Evolutionary conservation across 2,797 vertebrate species (phyloP).

Genomic region (Trachurus trachurus): DNA sequence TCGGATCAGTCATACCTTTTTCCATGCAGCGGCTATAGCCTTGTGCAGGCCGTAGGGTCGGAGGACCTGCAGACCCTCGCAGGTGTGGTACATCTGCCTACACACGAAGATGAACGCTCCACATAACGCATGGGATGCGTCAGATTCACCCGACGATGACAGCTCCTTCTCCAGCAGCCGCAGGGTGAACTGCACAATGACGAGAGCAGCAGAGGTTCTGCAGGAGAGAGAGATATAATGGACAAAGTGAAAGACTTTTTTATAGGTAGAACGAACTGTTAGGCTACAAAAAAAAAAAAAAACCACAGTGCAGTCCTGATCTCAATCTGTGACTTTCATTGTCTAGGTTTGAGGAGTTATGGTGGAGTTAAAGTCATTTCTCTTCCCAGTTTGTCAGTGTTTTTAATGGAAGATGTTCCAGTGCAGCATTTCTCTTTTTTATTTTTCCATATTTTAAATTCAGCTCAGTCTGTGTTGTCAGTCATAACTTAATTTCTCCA

Average conservation of each 20-base stretch:
- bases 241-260: background rate
- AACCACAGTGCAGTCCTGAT: background rate
- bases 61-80: conserved; percentile 92
- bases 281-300: background rate
- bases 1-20: conserved; percentile 83
- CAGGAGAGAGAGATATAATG: conserved; percentile 36
- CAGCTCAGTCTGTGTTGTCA: background rate
- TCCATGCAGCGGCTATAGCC: conserved; percentile 90
- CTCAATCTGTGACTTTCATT: background rate
- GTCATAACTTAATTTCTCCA: background rate
- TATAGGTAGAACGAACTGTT: background rate
- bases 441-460: background rate
- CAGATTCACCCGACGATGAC: conserved; percentile 78
- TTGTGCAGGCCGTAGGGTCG: conserved; percentile 90
- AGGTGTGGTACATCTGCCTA: conserved; percentile 94
- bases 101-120: conserved; percentile 95
- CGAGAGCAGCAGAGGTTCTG: conserved; percentile 89
- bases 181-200: conserved; percentile 92
- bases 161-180: conserved; percentile 89
- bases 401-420: background rate
- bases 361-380: background rate
- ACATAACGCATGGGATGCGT: conserved; percentile 84
- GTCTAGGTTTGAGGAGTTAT: background rate
- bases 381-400: background rate
- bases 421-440: background rate